A percentile compares a stretch with the other conserved stretches of the same genome.
Evolutionary conservation across 2,888 invertebrate genomes (phyloP).

Genomic region (Leptopterna dolabrata): DNA sequence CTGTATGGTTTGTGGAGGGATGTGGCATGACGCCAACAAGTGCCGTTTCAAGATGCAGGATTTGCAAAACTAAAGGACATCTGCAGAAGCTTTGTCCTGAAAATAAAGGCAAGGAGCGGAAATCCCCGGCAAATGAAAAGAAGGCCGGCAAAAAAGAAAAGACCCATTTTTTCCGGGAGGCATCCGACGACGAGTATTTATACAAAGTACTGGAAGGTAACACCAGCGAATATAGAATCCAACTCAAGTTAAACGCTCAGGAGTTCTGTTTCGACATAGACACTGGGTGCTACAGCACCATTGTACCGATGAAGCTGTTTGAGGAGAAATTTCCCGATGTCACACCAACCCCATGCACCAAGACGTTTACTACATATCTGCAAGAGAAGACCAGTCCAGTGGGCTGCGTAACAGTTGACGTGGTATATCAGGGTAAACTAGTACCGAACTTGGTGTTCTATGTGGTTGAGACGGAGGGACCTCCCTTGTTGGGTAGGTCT

Average conservation of each 20-base stretch:
- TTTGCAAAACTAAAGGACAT: too few relatives aligned
- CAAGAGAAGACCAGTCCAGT: background rate
- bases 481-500: background rate
- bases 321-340: background rate
- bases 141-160: too few relatives aligned
- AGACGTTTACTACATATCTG: background rate
- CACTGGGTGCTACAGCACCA: conserved; percentile 22
- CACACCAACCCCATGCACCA: background rate
- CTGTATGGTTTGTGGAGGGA: background rate
- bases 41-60: conserved; percentile 6
- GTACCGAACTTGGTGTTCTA: background rate
- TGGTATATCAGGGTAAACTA: background rate
- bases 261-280: conserved; percentile 5
- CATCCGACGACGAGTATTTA: background rate
- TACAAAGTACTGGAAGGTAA: background rate
- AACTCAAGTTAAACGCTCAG: background rate
- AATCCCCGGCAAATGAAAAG: too few relatives aligned
- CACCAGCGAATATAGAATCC: background rate
- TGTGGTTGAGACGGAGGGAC: background rate
- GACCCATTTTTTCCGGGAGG: conserved; percentile 8
- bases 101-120: background rate
- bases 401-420: background rate
- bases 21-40: background rate
- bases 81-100: conserved; percentile 9
- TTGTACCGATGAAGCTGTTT: background rate